Conservation (phyloP, 2,797 vertebrate species). For the Xenopus petersii region DNA sequence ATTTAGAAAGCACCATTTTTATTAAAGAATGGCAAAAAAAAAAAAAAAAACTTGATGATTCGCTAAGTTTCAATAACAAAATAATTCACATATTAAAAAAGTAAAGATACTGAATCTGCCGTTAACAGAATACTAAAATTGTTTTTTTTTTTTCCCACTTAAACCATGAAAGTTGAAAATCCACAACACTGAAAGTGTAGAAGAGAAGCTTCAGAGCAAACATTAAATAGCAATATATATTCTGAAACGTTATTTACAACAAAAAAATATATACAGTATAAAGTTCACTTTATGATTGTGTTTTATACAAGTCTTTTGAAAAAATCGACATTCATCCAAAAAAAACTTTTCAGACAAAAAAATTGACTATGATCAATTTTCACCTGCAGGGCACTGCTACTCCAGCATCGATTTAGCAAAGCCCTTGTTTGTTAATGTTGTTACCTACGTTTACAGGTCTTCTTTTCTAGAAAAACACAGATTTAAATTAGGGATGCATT, state of each 20-base stretch:
- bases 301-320: too few species aligned
- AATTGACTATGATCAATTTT: too few species aligned
- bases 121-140: conserved; percentile 14
- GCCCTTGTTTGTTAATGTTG: too few species aligned
- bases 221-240: conserved; percentile 56
- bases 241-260: conserved; percentile 56
- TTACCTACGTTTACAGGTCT: too few species aligned
- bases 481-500: too few species aligned
- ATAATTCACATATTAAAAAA: conserved; percentile 53
- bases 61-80: conserved; percentile 52
- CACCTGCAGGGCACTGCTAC: too few species aligned
- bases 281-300: conserved; percentile 37
- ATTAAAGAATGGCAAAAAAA: conserved; percentile 52
- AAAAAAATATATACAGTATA: conserved; percentile 50
- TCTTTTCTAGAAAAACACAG: too few species aligned
- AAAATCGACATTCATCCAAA: too few species aligned
- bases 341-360: too few species aligned
- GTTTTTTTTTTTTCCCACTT: conserved; percentile 37
- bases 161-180: conserved; percentile 47
- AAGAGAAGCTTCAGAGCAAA: conserved; percentile 40
- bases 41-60: conserved; percentile 39
- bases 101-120: conserved; percentile 53
- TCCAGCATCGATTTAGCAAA: too few species aligned
- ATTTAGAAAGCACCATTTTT: conserved; percentile 61
- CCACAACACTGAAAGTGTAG: conserved; percentile 53